Base-by-base conservation (phyloP, 2,113 vertebrate species). In the Jacana jacana region DNA sequence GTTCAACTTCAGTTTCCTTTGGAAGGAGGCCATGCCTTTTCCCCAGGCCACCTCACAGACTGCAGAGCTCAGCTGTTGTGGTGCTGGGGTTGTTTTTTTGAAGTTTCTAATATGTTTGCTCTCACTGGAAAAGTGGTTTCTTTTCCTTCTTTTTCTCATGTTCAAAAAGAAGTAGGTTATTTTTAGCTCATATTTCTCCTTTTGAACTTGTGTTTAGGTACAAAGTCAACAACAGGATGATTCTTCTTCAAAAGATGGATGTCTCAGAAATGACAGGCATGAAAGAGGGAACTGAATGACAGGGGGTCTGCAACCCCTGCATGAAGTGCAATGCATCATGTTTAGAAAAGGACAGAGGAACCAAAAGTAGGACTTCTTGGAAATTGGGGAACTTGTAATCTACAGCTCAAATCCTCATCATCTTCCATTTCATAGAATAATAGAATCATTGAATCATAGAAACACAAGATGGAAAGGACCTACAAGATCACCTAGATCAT, bases 61-160 rank as follows among this genome's bases (percentile, higher is more conserved):
- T 97, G 95, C 96, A 84, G 35, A 97, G 83, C 81, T 97, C 95
- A 97, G 96, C 96, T 93, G 42, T 65, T 93, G 89, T 69, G 95
- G 94, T 51, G 42, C 33, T 70, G 14, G 24, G 48, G 39, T 81
- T 90, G 77, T 49, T 89, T 89, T 86, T 81, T 44, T 81, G 30
- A 92, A 78, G 76, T 70, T 61, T 81, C 39, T 13, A 71, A 31
- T 33, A n/a, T 71, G 65, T 86, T 95, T 93, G 64, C 33, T 91
- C 22, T 90, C 42, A 55, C 39, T 76, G 31, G 37, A 79, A 82
- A 88, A 84, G 57, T 46, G 39, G 66, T 61, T 92, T 85, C 17
- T 91, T 81, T 87, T 25, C 19, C 64, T 65, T 55, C 54, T 86
- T 88, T 92, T 95, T 92, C 89, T 84, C 70, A 87, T 84, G 73